Evolutionary conservation across 64 coral and sea anemone genomes (phyloP), one percentile per base, ranked within the genome.

Genomic region (Montipora foliosa): DNA sequence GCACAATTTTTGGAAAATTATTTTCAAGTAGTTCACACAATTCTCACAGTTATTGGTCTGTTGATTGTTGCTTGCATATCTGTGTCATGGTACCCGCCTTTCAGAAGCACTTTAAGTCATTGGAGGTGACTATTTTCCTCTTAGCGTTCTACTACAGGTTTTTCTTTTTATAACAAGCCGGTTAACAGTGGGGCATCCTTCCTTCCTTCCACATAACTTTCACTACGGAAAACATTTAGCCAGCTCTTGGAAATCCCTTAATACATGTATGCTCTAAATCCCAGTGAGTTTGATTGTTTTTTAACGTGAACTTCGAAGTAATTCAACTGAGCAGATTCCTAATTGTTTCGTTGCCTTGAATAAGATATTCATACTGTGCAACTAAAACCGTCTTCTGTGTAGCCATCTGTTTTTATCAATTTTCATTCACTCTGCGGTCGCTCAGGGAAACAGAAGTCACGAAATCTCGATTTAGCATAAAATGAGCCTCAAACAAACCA

Each of bases 1-100:
- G 10, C n/a, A 9, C 21, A 66, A 58, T 10, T 82, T 82, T 82
- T 49, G 62, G 37, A 49, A n/a, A 20, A 49, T 8, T 52, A n/a
- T 72, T 16, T 50, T 50, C 64, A 49, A 85, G 82, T 47, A 3
- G 17, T 85, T 70, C 16, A 51, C 64, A 67, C 82, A 48, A 71
- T 51, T 86, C 20, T 22, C 82, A 50, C 82, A 50, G 45, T 51
- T 17, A 51, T 70, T 49, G 47, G 9, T 19, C 82, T 86, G 62
- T 86, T 86, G 82, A 86, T 86, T 64, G 64, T 71, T 22, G 44
- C 15, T 71, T 67, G 68, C 82, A 86, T 86, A 71, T 86, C 68
- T 86, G 49, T 17, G 8, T 86, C 82, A 50, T 86, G 82, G 82
- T 86, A 86, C 82, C 82, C 3, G 82, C 29, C 8, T 37, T 20